Evolutionary conservation across 2,797 vertebrate genomes (phyloP), one percentile per base, ranked within the genome.

Genomic region (Microcaecilia unicolor): DNA sequence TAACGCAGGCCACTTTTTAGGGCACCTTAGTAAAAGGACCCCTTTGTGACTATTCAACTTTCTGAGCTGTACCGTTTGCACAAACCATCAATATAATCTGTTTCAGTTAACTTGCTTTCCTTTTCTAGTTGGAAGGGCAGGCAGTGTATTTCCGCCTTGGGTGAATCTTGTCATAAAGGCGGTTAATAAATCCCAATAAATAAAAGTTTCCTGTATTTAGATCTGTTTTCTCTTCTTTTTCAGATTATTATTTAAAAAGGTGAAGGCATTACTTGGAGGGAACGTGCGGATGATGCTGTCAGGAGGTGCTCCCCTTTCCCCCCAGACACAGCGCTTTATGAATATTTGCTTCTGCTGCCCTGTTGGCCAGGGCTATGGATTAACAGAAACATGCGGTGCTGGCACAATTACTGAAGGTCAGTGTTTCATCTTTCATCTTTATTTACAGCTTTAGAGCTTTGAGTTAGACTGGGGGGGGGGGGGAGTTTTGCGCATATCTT

Each of bases 341-440:
- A 98, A 99, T 34, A 87, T 98, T 31, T 99, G 96, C 31, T 99
- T 99, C 74, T 98, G 96, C 56, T 99, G 96, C 33, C 93, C 96
- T 1, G 87, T 99, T 59, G 92, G 92, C 7, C 96, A 99, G 48
- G 96, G 96, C 28, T 99, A 98, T 4, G 96, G 94, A 24, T 74
- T 99, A 25, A 99, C 94, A 2, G 96, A 99, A 66, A 95, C 96
- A 0, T 99, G 96, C 38, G 94, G 96, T 18, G 94, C 96, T 9
- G 93, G 91, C 28, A 93, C 92, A 40, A 97, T 99, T 61, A 94
- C 92, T 16, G 93, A 97, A 75, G 93, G 96, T 94, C 65, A 64
- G 48, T 15, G 5, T 31, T 9, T 23, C n/a, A 9, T 26, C 13
- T 23, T 27, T n/a, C 10, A 18, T n/a, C n/a, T n/a, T n/a, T n/a